phyloP scores from a whole-genome alignment of 2,888 invertebrate genomes.

The Eilema sororculum region DNA sequence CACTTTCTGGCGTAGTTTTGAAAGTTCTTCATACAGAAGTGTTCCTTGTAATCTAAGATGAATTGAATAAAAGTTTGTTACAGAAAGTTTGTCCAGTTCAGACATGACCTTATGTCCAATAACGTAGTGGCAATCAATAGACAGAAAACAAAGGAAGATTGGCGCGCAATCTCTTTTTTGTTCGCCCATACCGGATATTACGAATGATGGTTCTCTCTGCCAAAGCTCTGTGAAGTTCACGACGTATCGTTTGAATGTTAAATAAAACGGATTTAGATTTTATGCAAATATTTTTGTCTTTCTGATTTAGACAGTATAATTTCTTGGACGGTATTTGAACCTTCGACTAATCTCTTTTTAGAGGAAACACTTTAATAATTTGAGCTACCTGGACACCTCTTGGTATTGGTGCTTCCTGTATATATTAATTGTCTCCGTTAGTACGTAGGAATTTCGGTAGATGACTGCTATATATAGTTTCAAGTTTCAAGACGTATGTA shows the following conservation, averaged over 20 bases:
- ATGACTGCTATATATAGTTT: too few relatives aligned
- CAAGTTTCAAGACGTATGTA: too few relatives aligned
- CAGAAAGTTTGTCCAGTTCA: constrained; percentile 7
- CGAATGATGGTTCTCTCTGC: constrained; percentile 30
- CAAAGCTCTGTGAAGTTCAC: constrained; percentile 5
- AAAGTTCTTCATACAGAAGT: neutral
- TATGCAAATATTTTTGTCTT: neutral
- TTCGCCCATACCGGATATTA: constrained; percentile 57
- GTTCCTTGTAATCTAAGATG: neutral
- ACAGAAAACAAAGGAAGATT: constrained; percentile 57
- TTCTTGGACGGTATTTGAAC: too few relatives aligned
- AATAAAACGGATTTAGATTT: constrained; percentile 1
- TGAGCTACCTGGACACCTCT: too few relatives aligned
- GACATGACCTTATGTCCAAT: constrained; percentile 27
- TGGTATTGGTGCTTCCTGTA: too few relatives aligned
- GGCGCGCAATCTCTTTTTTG: constrained; percentile 53
- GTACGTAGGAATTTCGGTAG: too few relatives aligned
- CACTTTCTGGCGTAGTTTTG: neutral
- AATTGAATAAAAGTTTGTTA: neutral
- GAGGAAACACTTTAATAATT: too few relatives aligned
- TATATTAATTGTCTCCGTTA: too few relatives aligned
- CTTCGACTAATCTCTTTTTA: too few relatives aligned
- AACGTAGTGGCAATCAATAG: constrained; percentile 55
- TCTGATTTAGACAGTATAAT: too few relatives aligned
- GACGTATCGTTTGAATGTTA: neutral